Conservation (phyloP, 2,113 vertebrate species). For the Turnix velox region DNA sequence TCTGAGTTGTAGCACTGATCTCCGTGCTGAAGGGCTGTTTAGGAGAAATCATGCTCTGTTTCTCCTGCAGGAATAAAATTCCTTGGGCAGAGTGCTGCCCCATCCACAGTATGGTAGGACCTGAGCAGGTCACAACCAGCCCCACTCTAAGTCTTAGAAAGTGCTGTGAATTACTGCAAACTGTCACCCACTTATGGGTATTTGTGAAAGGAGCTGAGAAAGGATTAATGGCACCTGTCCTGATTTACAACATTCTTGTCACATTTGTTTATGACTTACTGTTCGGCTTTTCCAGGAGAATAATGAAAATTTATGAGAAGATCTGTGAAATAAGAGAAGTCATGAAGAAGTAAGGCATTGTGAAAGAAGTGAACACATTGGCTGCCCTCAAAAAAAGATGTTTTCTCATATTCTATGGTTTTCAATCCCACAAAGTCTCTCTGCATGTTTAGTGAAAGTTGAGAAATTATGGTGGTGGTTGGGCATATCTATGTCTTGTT, state of each 20-base stretch:
- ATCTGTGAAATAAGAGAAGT: background rate
- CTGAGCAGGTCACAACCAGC: background rate
- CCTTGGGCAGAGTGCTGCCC: background rate
- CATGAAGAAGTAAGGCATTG: background rate
- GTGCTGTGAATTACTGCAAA: background rate
- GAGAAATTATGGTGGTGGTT: background rate
- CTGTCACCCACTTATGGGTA: too few relatives aligned
- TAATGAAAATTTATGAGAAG: background rate
- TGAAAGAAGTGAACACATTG: background rate
- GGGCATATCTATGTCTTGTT: background rate
- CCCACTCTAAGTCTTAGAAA: background rate
- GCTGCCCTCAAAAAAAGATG: background rate
- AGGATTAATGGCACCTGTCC: background rate
- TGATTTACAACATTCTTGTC: background rate
- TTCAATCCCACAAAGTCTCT: background rate
- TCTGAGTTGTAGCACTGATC: background rate
- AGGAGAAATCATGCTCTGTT: background rate
- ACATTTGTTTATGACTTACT: background rate
- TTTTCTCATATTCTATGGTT: background rate
- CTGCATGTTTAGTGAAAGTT: background rate
- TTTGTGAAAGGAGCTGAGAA: background rate
- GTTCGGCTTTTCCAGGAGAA: background rate
- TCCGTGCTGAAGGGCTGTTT: background rate
- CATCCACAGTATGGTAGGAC: accelerated
- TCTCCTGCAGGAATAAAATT: background rate